Evolutionary conservation across 2,113 vertebrate species (phyloP), one percentile per base, ranked within the genome.

Genomic region (Grallaria varia): DNA sequence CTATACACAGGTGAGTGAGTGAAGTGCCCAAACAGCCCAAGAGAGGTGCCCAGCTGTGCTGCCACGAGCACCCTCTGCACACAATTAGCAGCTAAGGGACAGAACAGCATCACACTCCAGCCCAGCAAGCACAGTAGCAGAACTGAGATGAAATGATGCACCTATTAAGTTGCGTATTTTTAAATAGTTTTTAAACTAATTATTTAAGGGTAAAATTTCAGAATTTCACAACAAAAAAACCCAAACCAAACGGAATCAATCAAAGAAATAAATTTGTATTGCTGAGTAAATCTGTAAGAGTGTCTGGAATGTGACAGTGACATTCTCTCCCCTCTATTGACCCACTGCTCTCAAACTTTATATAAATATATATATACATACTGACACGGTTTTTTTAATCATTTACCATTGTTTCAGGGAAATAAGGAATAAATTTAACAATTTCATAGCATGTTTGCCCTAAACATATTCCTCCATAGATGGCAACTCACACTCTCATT

Each of bases 1-100:
- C 37, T 24, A 3, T 28, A 14, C 2, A 0, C 22, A 74, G 64
- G 23, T 35, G 30, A 78, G 77, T 6, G 15, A 45, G 52, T 27
- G 6, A 53, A 53, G 75, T 5, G 42, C 14, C 31, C 69, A 58
- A 67, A 53, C 9, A 8, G 4, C 14, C 40, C 18, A 28, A 50
- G 11, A 44, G 47, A 18, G 1, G 37, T 25, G 55, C 52, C 7
- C 39, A 59, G 39, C 42, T 42, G 47, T 35, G 45, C 47, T 28
- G 24, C 2, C 49, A 8, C 0, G 3, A 35, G 16, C 21, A 19
- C 7, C 37, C 68, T 47, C 62, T 21, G 14, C 6, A 58, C n/a
- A 44, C 31, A 62, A 9, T 5, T 2, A 82, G n/a, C 16, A 18
- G 59, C 39, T 31, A 60, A 33, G 39, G 30, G n/a, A 49, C 44